Conservation (phyloP, 2,113 vertebrate species). For the Bombycilla garrulus region DNA sequence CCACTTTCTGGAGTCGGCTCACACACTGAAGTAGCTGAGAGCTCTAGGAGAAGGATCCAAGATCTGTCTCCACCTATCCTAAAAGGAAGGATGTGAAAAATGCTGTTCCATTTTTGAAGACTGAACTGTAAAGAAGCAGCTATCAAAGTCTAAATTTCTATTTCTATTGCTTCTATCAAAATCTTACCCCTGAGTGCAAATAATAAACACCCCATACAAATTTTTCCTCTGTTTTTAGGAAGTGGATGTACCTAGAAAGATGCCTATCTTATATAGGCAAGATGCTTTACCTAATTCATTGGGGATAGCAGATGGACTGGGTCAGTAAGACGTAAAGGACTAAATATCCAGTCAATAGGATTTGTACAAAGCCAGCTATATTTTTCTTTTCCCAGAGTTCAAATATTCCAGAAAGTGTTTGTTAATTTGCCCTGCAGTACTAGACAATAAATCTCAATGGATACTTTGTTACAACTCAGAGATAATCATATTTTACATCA, state of each 20-base stretch:
- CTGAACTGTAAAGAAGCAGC: not conserved
- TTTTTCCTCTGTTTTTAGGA: not conserved
- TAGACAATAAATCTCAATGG: not conserved
- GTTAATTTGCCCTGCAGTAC: not conserved
- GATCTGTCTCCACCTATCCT: not conserved
- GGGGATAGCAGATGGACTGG: not conserved
- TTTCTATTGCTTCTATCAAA: not conserved
- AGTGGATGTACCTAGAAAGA: not conserved
- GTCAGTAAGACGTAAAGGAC: not conserved
- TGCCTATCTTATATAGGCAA: not conserved
- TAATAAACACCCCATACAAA: not conserved
- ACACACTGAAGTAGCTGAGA: not conserved
- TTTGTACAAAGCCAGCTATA: not conserved
- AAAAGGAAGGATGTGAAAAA: not conserved
- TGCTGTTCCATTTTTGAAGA: not conserved
- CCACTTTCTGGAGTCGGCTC: not conserved
- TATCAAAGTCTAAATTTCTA: not conserved
- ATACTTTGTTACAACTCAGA: not conserved
- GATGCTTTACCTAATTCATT: not conserved
- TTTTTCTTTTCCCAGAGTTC: not conserved
- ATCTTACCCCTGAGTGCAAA: not conserved
- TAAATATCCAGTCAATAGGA: not conserved
- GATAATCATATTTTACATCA: not conserved
- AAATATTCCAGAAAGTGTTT: not conserved
- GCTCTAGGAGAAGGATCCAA: not conserved